phyloP scores from a whole-genome alignment of 2,113 vertebrate genomes.

The Ceyx margarethae region DNA sequence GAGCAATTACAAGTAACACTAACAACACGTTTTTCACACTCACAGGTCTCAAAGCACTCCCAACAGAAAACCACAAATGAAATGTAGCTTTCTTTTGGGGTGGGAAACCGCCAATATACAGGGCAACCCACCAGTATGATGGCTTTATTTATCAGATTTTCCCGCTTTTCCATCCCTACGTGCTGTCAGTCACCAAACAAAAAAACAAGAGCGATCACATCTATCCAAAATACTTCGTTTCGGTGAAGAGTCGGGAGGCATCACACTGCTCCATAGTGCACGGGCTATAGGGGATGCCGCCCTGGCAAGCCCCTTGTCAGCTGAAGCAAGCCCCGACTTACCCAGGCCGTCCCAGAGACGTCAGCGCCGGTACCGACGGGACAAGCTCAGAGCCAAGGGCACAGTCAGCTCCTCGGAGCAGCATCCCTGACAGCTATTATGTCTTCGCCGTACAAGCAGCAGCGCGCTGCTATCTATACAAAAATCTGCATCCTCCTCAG shows the following conservation, averaged over 20 bases:
- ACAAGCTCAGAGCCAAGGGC: not conserved
- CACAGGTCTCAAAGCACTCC: not conserved
- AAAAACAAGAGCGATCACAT: not conserved
- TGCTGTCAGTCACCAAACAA: not conserved
- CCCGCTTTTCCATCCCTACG: not conserved
- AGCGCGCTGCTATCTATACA: not conserved
- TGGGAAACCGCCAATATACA: not conserved
- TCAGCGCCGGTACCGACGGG: not conserved
- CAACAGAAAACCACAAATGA: not conserved
- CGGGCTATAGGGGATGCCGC: not conserved
- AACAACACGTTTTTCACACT: not conserved
- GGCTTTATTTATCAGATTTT: not conserved
- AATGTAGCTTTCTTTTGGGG: not conserved
- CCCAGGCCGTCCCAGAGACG: not conserved
- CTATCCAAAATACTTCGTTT: not conserved
- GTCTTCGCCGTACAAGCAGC: not conserved
- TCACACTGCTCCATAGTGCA: not conserved
- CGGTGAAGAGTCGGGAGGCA: not conserved
- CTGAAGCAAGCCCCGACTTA: not conserved
- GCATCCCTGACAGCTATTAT: not conserved
- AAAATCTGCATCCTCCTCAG: not conserved
- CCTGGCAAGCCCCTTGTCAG: not conserved
- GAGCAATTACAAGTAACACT: not conserved
- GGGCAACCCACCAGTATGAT: rapidly evolving
- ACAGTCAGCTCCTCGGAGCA: not conserved